Evolutionary conservation across 2,888 invertebrate species (phyloP).

Genomic region (Phoronis australis): DNA sequence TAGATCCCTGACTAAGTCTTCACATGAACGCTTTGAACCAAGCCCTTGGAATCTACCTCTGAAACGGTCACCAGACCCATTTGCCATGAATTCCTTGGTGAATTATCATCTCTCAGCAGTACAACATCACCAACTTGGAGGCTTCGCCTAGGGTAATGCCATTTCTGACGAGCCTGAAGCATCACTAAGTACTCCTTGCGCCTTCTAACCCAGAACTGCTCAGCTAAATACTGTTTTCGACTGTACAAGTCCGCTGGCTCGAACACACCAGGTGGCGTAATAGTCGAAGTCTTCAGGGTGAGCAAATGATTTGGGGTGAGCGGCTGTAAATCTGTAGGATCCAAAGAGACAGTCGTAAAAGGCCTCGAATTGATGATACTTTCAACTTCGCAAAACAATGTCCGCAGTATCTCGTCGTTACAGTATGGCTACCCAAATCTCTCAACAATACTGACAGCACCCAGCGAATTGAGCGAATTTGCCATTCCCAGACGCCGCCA

Average conservation of each 20-base stretch:
- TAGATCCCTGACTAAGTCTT: no score
- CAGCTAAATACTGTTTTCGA: slow-evolving; percentile 15
- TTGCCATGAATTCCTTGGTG: slow-evolving; percentile 14
- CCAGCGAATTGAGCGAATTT: slow-evolving; percentile 10
- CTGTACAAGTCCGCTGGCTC: slow-evolving; percentile 13
- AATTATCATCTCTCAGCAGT: slow-evolving; percentile 15
- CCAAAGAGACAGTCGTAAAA: slow-evolving; percentile 3
- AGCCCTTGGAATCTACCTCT: no score
- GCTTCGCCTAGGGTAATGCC: slow-evolving; percentile 10
- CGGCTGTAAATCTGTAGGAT: slow-evolving; percentile 10
- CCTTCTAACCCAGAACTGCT: slow-evolving; percentile 22
- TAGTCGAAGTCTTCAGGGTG: slow-evolving; percentile 6
- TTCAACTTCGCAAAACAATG: slow-evolving; percentile 10
- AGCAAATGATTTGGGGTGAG: slow-evolving; percentile 12
- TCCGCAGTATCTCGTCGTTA: slow-evolving; percentile 11
- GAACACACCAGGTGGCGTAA: slow-evolving; percentile 20
- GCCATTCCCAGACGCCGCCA: slow-evolving; percentile 14
- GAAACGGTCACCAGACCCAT: no score
- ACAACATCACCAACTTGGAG: slow-evolving; percentile 18
- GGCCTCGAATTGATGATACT: slow-evolving; percentile 12
- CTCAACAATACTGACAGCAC: slow-evolving; percentile 6
- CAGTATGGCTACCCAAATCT: slow-evolving; percentile 1
- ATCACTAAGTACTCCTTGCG: slow-evolving; percentile 14
- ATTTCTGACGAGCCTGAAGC: slow-evolving; percentile 14
- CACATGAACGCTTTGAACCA: no score